phyloP scores from a whole-genome alignment of 23 tunicate genomes.

The Halocynthia aurantium region DNA sequence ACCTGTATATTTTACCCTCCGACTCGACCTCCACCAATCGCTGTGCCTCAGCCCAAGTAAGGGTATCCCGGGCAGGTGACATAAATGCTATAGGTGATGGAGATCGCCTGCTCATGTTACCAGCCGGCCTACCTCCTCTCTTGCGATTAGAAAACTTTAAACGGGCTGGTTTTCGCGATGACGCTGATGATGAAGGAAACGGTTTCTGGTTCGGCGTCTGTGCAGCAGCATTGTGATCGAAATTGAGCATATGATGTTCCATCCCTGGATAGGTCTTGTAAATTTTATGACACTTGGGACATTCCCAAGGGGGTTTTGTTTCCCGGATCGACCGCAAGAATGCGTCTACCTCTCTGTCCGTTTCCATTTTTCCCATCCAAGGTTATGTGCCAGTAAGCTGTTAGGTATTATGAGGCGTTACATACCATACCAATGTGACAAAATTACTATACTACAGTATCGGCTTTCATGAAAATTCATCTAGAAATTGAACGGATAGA shows the following conservation, averaged over 20 bases:
- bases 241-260: slow-evolving; percentile 61
- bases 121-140: slow-evolving; percentile 26
- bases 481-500: too few relatives aligned
- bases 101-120: slow-evolving; percentile 23
- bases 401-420: too few relatives aligned
- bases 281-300: slow-evolving; percentile 69
- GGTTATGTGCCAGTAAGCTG: background rate
- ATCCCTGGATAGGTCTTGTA: slow-evolving; percentile 70
- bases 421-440: too few relatives aligned
- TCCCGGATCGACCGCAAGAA: slow-evolving; percentile 46
- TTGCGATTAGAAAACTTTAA: slow-evolving; percentile 54
- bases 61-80: slow-evolving; percentile 55
- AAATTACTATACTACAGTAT: too few relatives aligned
- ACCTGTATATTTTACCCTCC: slow-evolving; percentile 79
- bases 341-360: slow-evolving; percentile 25
- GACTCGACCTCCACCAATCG: slow-evolving; percentile 88
- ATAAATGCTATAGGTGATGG: slow-evolving; percentile 70
- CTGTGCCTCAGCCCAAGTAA: slow-evolving; percentile 98
- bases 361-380: slow-evolving; percentile 19
- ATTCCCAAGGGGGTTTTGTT: slow-evolving; percentile 84
- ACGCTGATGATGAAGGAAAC: slow-evolving; percentile 11
- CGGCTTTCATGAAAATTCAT: too few relatives aligned
- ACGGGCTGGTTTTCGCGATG: slow-evolving; percentile 24
- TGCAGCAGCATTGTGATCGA: slow-evolving; percentile 45
- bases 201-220: slow-evolving; percentile 42